phyloP scores from a whole-genome alignment of 2,113 vertebrate genomes.

The Salvelinus fontinalis region DNA sequence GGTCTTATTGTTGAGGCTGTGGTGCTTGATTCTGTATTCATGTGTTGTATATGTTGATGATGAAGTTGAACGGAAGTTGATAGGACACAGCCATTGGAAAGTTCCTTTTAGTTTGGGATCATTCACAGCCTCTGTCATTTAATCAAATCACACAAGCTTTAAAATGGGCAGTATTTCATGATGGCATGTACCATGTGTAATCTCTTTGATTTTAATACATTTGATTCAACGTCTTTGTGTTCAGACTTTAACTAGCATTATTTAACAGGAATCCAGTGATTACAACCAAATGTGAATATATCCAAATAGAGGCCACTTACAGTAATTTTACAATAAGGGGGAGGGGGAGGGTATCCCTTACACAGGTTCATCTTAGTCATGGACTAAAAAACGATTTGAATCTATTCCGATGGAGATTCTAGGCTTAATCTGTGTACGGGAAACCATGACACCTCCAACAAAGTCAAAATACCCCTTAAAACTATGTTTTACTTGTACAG shows the following conservation, averaged over 20 bases:
- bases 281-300: no score
- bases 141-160: neutral
- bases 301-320: no score
- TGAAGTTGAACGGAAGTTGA: neutral
- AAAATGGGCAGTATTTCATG: neutral
- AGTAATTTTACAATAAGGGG: no score
- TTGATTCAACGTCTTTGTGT: conserved; percentile 19
- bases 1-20: conserved; percentile 21
- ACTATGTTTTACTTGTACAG: neutral
- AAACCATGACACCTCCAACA: no score
- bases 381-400: no score
- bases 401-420: no score
- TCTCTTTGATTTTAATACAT: neutral
- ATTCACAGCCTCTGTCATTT: neutral
- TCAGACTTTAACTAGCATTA: conserved; percentile 59
- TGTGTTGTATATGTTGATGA: conserved; percentile 5
- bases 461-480: neutral
- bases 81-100: neutral
- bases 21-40: conserved; percentile 31
- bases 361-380: no score
- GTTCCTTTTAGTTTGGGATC: neutral
- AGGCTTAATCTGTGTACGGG: no score
- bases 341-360: no score
- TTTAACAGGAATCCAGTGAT: neutral
- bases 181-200: no score